Conservation (phyloP, 2,113 vertebrate genomes). For the Mesoclemmys tuberculata region DNA sequence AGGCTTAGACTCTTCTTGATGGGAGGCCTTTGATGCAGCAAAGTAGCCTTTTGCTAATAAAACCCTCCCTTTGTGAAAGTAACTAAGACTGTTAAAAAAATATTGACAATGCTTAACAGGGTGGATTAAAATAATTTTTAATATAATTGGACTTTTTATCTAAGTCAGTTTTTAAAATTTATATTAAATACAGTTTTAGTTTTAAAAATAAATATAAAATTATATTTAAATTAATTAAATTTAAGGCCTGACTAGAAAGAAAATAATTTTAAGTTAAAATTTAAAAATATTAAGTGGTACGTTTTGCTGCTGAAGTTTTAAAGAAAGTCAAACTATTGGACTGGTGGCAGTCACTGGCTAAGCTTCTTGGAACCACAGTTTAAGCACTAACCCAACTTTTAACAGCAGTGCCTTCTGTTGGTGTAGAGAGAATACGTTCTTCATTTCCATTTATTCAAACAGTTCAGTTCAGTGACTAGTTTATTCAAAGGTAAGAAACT, state of each 20-base stretch:
- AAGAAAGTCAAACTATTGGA: not conserved
- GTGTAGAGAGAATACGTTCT: not conserved
- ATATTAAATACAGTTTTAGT: not conserved
- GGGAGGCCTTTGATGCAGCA: not conserved
- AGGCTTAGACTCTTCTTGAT: not conserved
- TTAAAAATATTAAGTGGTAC: not conserved
- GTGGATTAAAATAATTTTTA: not conserved
- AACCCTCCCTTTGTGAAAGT: not conserved
- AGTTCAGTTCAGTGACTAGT: not conserved
- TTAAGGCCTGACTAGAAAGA: not conserved
- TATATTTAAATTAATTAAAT: not conserved
- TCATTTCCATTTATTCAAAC: not conserved
- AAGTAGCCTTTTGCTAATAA: not conserved
- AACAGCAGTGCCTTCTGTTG: not conserved
- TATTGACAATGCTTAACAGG: not conserved
- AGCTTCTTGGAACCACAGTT: not conserved
- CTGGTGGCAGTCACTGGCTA: not conserved
- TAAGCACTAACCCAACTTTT: not conserved
- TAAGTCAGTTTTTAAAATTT: not conserved
- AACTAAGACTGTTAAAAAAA: not conserved
- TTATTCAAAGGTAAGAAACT: not conserved
- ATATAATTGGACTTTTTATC: not conserved
- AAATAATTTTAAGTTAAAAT: not conserved
- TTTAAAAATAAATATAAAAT: too few relatives aligned
- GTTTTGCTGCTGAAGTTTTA: not conserved